Conservation (phyloP, 2,888 invertebrate genomes). For the Pteria penguin region DNA sequence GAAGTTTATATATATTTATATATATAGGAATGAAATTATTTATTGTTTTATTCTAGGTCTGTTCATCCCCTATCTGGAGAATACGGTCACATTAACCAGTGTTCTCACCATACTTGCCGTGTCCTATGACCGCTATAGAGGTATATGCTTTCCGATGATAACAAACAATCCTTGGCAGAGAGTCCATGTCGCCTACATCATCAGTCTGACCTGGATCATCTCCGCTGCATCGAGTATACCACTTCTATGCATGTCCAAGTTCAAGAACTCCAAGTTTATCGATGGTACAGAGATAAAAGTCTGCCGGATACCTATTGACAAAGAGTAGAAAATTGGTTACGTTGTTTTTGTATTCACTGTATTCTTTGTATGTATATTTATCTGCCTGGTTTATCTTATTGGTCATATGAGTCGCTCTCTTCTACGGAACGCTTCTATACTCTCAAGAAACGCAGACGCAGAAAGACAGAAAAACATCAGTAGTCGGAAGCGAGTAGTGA, state of each 20-base stretch:
- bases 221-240: slow-evolving; percentile 80
- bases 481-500: slow-evolving; percentile 49
- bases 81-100: slow-evolving; percentile 94
- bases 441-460: slow-evolving; percentile 4
- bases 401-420: slow-evolving; percentile 39
- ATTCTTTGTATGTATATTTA: slow-evolving; percentile 51
- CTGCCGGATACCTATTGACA: slow-evolving; percentile 48
- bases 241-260: slow-evolving; percentile 51
- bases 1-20: too few species aligned
- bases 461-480: slow-evolving; percentile 18
- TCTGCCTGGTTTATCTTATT: slow-evolving; percentile 46
- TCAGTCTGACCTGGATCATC: slow-evolving; percentile 62
- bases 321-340: slow-evolving; percentile 48
- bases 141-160: slow-evolving; percentile 91
- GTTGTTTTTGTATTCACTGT: slow-evolving; percentile 38
- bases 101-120: slow-evolving; percentile 95
- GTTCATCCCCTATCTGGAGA: slow-evolving; percentile 94
- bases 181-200: slow-evolving; percentile 33
- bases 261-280: slow-evolving; percentile 41
- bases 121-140: slow-evolving; percentile 93
- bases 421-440: slow-evolving; percentile 19
- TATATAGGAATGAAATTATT: too few species aligned
- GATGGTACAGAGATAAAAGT: slow-evolving; percentile 64
- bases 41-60: slow-evolving; percentile 87
- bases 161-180: slow-evolving; percentile 75